Evolutionary conservation across 2,888 invertebrate species (phyloP), one percentile per base, ranked within the genome.

Genomic region (Bellardia bayeri): DNA sequence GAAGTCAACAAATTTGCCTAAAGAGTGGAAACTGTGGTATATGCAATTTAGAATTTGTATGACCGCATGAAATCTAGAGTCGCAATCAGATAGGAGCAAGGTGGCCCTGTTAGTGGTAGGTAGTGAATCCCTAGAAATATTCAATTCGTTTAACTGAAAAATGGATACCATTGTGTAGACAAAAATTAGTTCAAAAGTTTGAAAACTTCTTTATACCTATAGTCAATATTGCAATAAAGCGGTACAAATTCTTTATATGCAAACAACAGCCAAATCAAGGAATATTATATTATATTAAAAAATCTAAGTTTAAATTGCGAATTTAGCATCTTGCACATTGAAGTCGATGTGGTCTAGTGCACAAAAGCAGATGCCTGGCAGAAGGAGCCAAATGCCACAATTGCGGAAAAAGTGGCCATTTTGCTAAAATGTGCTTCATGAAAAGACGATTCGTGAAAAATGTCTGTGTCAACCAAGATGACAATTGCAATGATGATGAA

Each of bases 21-120:
- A 23, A 14, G 84, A 85, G 33, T 85, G 74, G 84, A 80, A 79
- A 51, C 42, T n/a, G 3, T 84, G 84, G 84, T 72, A 58, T 7
- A 79, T 54, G 0, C 54, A 56, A 37, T 84, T 74, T 61, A 79
- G 23, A 49, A 72, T 84, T n/a, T 84, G 72, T 72, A 7, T 79
- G 13, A 40, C 63, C 3, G 80, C 74, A 11, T 30, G 69, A 8
- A 69, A 74, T 63, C 54, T 80, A 37, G 79, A 79, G 13, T 54
- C 63, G 0, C 74, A 85, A 45, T 9, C 66, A 30, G 68, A 85
- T 54, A 56, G 54, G 2, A 56, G 85, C 16, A 74, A 75, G 13
- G 79, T 85, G 13, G 74, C 75, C 3, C 23, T 69, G 72, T 23
- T 80, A n/a, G n/a, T n/a, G n/a, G 3, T 69, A 13, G 79, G 79